phyloP scores from a whole-genome alignment of 2,888 invertebrate species.

The Gisinianus flammeolus region DNA sequence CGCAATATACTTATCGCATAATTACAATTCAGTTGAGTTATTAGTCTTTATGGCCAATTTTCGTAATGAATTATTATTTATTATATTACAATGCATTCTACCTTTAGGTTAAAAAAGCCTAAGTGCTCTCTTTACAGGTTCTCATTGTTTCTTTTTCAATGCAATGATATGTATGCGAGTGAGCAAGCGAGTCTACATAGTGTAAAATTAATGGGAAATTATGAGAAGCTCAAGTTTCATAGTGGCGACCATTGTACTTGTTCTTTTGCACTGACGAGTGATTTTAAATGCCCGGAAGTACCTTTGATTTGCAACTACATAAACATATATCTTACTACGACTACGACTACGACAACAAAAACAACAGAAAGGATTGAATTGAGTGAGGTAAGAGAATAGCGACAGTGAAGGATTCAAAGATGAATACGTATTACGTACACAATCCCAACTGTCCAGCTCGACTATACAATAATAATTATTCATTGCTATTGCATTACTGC shows the following conservation, averaged over 20 bases:
- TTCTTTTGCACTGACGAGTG: neutral
- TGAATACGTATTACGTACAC: neutral
- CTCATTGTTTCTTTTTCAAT: too few species aligned
- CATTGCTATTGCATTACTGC: too few species aligned
- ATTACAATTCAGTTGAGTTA: too few species aligned
- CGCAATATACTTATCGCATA: too few species aligned
- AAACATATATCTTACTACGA: too few species aligned
- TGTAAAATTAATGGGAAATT: neutral
- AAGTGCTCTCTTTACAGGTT: too few species aligned
- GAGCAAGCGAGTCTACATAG: neutral
- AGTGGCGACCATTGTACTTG: neutral
- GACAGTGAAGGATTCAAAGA: neutral
- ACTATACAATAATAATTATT: too few species aligned
- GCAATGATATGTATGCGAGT: neutral
- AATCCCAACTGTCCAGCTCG: too few species aligned
- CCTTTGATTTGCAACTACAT: constrained; percentile 9
- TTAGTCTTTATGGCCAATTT: too few species aligned
- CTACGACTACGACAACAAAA: neutral
- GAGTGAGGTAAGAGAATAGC: constrained; percentile 11
- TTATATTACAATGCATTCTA: too few species aligned
- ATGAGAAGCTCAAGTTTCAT: neutral
- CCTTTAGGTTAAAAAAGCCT: too few species aligned
- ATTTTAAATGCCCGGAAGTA: constrained; percentile 35
- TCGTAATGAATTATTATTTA: too few species aligned
- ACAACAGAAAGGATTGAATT: neutral